phyloP scores from a whole-genome alignment of 2,888 invertebrate species.

The Fragum fragum region DNA sequence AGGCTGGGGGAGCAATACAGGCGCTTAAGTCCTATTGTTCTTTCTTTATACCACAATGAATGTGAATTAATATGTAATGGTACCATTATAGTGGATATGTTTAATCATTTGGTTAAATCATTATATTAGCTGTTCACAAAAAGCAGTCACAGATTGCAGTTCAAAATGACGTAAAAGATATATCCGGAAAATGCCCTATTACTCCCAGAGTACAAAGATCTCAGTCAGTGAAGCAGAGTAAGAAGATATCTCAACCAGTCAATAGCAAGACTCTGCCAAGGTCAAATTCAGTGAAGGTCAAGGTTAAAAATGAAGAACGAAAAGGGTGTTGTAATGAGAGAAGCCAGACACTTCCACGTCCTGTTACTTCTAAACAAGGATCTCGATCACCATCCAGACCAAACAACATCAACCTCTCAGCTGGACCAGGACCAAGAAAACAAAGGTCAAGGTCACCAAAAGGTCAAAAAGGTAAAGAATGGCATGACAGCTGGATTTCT shows the following conservation, averaged over 20 bases:
- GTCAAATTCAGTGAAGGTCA: conserved; percentile 44
- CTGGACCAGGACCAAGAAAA: conserved; percentile 59
- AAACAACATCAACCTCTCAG: conserved; percentile 63
- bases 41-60: too few species aligned
- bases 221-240: conserved; percentile 43
- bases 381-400: conserved; percentile 56
- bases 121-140: conserved; percentile 20
- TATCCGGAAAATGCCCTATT: neutral
- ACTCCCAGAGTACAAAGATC: conserved; percentile 37
- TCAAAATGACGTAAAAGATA: neutral
- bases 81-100: too few species aligned
- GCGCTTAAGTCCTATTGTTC: too few species aligned
- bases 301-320: conserved; percentile 10
- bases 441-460: conserved; percentile 35
- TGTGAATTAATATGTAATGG: too few species aligned
- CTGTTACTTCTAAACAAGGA: conserved; percentile 23
- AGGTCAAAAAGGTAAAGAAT: conserved; percentile 27
- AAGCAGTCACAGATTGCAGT: neutral
- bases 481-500: conserved; percentile 13
- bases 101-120: neutral
- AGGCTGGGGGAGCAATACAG: too few species aligned
- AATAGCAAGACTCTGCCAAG: conserved; percentile 51
- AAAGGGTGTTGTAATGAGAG: neutral
- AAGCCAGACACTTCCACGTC: conserved; percentile 56
- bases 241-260: neutral